Evolutionary conservation across 2,113 vertebrate genomes (phyloP), one percentile per base, ranked within the genome.

Genomic region (Desmodus rotundus): DNA sequence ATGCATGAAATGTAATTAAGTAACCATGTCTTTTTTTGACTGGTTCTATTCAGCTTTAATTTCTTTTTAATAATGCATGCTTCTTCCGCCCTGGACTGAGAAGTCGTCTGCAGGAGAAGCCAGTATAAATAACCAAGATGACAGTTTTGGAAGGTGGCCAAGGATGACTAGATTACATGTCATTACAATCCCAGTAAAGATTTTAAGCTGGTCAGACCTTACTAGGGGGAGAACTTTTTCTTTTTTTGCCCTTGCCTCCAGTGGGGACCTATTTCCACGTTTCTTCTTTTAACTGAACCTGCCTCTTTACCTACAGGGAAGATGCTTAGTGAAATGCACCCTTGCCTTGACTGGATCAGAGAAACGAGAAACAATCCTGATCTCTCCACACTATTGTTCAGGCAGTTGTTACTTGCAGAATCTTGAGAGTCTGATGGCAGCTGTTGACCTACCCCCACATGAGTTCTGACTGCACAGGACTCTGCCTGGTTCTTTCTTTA

Each of bases 201-300:
- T n/a, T n/a, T 74, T 73, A 56, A 74, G 43, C 10, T 76, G 50
- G 2, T 65, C 73, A 88, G 12, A 80, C 36, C 7, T 93, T 85
- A 4, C 33, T 73, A 28, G 16, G 13, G 31, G 28, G 7, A 85
- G 13, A 12, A 28, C 7, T 58, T 78, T 73, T 74, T 70, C 65
- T 74, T 70, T 63, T 80, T 95, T 67, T 33, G 3, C 50, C 47
- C 14, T 83, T 87, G 36, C 50, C 28, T 31, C 41, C 28, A 28
- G 0, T 36, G 28, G 70, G 22, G 31, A 38, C n/a, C 28, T 56
- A 1, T 80, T 91, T 85, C 78, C 13, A 72, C 20, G 11, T 83
- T 28, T 77, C 86, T 84, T 85, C 77, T 86, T 92, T 88, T 93
- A 87, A 47, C 82, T 52, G 33, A 93, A 78, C 56, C 15, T 88